phyloP scores from a whole-genome alignment of 2,888 invertebrate genomes.

The Cephus runcator region DNA sequence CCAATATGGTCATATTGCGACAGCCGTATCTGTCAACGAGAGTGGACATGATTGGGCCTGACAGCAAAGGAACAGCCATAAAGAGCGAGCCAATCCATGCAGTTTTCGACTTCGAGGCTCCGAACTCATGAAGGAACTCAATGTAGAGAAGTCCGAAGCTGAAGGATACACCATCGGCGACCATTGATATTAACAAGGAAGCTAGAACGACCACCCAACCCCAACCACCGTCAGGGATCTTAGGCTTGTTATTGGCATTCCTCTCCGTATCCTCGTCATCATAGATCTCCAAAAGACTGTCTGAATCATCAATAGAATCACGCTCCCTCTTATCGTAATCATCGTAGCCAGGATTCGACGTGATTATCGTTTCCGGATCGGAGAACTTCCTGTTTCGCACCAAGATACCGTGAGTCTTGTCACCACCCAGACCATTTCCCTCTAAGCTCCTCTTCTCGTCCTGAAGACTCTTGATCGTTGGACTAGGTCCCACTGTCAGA shows the following conservation, averaged over 20 bases:
- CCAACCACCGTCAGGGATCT: conserved; percentile 86
- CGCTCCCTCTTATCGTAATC: conserved; percentile 69
- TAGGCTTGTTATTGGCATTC: conserved; percentile 65
- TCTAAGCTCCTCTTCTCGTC: conserved; percentile 17
- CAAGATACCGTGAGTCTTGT: conserved; percentile 36
- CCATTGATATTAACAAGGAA: conserved; percentile 86
- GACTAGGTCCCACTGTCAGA: conserved; percentile 37
- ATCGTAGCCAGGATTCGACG: conserved; percentile 50
- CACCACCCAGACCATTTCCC: neutral
- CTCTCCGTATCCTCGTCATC: conserved; percentile 47
- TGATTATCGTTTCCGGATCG: conserved; percentile 35
- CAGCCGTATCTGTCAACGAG: conserved; percentile 90
- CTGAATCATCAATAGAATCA: conserved; percentile 68
- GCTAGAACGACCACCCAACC: conserved; percentile 91
- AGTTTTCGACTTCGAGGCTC: conserved; percentile 84
- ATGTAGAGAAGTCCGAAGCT: conserved; percentile 91
- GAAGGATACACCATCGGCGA: conserved; percentile 93
- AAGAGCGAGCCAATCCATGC: conserved; percentile 92
- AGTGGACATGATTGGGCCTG: conserved; percentile 86
- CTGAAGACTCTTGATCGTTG: conserved; percentile 21
- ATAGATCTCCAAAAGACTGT: conserved; percentile 66
- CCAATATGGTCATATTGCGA: conserved; percentile 78
- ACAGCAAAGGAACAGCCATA: conserved; percentile 86
- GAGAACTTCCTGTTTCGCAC: conserved; percentile 30
- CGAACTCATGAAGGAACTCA: conserved; percentile 83